phyloP scores from a whole-genome alignment of 2,113 vertebrate species.

The Rhinoderma darwinii region DNA sequence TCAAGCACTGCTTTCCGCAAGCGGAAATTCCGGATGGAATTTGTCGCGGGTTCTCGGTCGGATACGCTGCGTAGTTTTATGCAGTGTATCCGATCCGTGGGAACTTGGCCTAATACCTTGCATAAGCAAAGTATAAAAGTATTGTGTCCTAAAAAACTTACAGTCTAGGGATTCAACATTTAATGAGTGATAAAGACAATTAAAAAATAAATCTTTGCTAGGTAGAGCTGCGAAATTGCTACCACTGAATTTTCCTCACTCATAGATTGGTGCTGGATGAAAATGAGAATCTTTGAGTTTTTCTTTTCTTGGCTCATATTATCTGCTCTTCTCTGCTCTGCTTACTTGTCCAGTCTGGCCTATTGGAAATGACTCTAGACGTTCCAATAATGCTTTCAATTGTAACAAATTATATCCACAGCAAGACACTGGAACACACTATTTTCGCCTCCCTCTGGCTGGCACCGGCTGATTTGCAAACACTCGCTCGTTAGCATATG shows the following conservation, averaged over 20 bases:
- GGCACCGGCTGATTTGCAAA: constrained; percentile 51
- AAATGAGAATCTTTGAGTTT: constrained; percentile 44
- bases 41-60: no score
- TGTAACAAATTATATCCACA: constrained; percentile 59
- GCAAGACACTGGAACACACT: constrained; percentile 50
- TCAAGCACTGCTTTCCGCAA: no score
- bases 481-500: constrained; percentile 58
- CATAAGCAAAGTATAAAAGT: background rate
- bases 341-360: constrained; percentile 58
- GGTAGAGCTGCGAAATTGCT: constrained; percentile 38
- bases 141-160: background rate
- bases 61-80: no score
- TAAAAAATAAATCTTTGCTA: constrained; percentile 2
- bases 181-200: constrained; percentile 38
- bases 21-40: no score
- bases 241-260: constrained; percentile 37
- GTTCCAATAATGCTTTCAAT: constrained; percentile 57
- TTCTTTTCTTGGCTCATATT: constrained; percentile 8
- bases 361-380: constrained; percentile 49
- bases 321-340: constrained; percentile 34
- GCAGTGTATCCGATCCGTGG: no score
- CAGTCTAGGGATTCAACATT: background rate
- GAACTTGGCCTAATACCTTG: no score
- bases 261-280: constrained; percentile 39
- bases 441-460: constrained; percentile 55